phyloP scores from a whole-genome alignment of 2,888 invertebrate genomes.

The Ellobium chinense region DNA sequence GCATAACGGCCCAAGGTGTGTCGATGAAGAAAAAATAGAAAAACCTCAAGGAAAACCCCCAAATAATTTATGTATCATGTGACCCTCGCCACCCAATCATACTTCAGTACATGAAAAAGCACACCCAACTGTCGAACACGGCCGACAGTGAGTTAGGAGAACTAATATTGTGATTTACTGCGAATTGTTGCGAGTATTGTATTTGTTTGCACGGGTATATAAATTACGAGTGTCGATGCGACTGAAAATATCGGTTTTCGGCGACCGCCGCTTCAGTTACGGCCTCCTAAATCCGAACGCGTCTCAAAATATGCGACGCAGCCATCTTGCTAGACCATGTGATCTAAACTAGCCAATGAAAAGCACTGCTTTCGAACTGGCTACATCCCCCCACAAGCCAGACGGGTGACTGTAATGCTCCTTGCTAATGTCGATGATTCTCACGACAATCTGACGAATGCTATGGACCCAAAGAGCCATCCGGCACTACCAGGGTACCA shows the following conservation, averaged over 20 bases:
- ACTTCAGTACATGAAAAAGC: not conserved
- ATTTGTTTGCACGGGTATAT: too few species aligned
- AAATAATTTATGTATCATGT: not conserved
- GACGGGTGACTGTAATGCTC: constrained; percentile 68
- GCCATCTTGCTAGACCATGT: constrained; percentile 66
- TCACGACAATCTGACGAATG: constrained; percentile 70
- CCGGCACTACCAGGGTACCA: constrained; percentile 80
- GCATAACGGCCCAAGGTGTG: too few species aligned
- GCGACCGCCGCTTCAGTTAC: too few species aligned
- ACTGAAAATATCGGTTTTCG: too few species aligned
- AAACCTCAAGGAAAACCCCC: too few species aligned
- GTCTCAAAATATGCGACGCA: constrained; percentile 15
- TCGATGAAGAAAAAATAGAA: too few species aligned
- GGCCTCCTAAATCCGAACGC: too few species aligned
- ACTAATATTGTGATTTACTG: too few species aligned
- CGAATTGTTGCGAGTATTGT: too few species aligned
- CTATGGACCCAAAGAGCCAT: constrained; percentile 81
- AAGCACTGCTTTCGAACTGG: constrained; percentile 66
- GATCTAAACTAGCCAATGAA: constrained; percentile 74
- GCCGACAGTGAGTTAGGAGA: too few species aligned
- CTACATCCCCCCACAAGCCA: constrained; percentile 50
- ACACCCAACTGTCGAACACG: not conserved
- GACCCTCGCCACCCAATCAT: not conserved
- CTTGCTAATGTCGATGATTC: constrained; percentile 67
- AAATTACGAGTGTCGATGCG: too few species aligned